Evolutionary conservation across 2,113 vertebrate genomes (phyloP).

Genomic region (Rhinichthys klamathensis): DNA sequence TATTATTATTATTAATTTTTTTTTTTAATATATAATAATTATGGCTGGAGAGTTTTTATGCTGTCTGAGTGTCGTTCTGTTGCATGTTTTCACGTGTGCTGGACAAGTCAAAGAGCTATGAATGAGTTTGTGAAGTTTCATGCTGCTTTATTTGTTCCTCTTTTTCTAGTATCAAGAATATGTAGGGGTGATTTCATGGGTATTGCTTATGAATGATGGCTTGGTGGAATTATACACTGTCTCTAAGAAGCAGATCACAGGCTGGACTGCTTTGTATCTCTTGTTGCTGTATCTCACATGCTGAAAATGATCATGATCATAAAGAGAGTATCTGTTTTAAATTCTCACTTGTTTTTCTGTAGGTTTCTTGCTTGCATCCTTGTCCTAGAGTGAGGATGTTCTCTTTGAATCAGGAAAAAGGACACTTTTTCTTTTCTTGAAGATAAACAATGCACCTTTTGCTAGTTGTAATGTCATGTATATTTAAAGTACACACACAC

Average conservation of each 20-base stretch:
- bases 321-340: not conserved
- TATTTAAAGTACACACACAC: conserved; percentile 28
- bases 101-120: not conserved
- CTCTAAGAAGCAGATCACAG: conserved; percentile 1
- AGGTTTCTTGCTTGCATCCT: not conserved
- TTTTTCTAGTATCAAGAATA: conserved; percentile 11
- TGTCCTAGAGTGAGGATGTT: not conserved
- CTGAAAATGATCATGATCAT: not conserved
- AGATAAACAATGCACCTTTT: conserved; percentile 42
- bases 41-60: conserved; percentile 6
- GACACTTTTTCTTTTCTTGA: not conserved
- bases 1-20: not conserved
- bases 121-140: conserved; percentile 3
- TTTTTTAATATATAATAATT: conserved; percentile 34
- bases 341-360: not conserved
- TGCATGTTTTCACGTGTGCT: conserved; percentile 41
- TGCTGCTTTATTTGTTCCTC: not conserved
- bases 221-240: conserved; percentile 26
- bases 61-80: conserved; percentile 5
- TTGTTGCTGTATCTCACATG: conserved; percentile 18
- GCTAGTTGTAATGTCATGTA: conserved; percentile 3
- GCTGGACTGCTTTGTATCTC: conserved; percentile 16
- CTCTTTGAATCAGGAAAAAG: conserved; percentile 14
- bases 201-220: conserved; percentile 15
- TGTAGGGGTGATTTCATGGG: not conserved